A percentile compares a stretch with the other conserved stretches of the same genome.
These are phyloP conservation scores for Lepidostoma basale DNA, from an alignment of 1,140 invertebrate species.

Conservation along the genomic window DNA sequence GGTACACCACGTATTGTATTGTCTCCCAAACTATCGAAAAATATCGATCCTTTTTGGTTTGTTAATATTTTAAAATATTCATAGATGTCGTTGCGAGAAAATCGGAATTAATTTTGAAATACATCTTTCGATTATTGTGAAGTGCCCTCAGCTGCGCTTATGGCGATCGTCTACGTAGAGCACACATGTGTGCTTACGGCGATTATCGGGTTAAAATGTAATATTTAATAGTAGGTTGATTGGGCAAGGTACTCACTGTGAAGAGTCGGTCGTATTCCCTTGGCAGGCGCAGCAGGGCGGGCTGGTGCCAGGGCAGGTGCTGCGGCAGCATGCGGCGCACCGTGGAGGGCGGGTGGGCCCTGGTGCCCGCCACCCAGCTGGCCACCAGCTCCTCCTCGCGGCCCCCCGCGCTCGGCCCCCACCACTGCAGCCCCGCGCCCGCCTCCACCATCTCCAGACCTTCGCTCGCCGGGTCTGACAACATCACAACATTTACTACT, in stretches of 20 bases:
- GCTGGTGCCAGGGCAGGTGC: constrained; percentile 76
- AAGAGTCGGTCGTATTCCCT: constrained; percentile 92
- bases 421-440: constrained; percentile 68
- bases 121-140: background rate
- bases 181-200: too few relatives aligned
- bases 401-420: constrained; percentile 56
- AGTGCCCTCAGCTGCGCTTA: too few relatives aligned
- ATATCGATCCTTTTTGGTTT: too few relatives aligned
- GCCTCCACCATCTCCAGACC: constrained; percentile 65
- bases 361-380: constrained; percentile 68
- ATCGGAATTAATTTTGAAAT: too few relatives aligned
- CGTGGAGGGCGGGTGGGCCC: constrained; percentile 61
- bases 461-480: constrained; percentile 58
- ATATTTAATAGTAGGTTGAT: too few relatives aligned
- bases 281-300: constrained; percentile 82
- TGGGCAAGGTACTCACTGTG: constrained; percentile 71
- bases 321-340: constrained; percentile 71
- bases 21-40: background rate
- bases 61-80: too few relatives aligned
- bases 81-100: too few relatives aligned
- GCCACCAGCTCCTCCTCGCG: constrained; percentile 57
- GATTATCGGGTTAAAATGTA: too few relatives aligned
- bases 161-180: too few relatives aligned
- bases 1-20: background rate
- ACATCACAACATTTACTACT: too few relatives aligned